Conservation (phyloP, 2,797 vertebrate genomes). For the Antennarius maculatus region DNA sequence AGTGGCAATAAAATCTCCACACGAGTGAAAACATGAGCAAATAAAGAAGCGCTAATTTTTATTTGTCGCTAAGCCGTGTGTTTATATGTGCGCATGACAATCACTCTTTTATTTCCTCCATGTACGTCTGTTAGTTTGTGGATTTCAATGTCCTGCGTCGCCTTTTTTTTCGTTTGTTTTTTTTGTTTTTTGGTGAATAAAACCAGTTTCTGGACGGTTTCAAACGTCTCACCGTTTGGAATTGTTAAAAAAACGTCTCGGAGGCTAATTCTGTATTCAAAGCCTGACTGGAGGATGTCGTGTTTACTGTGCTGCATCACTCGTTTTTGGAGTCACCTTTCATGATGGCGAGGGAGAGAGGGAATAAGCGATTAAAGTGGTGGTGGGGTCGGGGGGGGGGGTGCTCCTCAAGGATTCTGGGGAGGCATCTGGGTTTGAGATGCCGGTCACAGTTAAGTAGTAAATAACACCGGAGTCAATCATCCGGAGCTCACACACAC, state of each 20-base stretch:
- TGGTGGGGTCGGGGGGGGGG: conserved; percentile 11
- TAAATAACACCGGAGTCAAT: conserved; percentile 77
- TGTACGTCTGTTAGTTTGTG: too few relatives aligned
- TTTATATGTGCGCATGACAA: too few relatives aligned
- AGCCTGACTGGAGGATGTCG: neutral
- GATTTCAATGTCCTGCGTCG: too few relatives aligned
- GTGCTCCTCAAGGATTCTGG: conserved; percentile 36
- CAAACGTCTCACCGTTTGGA: neutral
- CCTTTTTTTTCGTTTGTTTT: too few relatives aligned
- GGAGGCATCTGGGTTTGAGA: conserved; percentile 51
- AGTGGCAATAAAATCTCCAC: neutral
- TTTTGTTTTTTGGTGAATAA: too few relatives aligned
- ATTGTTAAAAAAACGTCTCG: neutral
- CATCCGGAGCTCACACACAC: conserved; percentile 49
- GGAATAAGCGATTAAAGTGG: conserved; percentile 23
- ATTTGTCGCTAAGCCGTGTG: too few relatives aligned
- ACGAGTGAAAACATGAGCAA: neutral
- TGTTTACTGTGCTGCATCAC: conserved; percentile 21
- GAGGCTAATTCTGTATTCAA: conserved; percentile 2
- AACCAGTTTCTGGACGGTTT: too few relatives aligned
- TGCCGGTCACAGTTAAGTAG: conserved; percentile 70
- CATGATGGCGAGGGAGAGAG: conserved; percentile 20
- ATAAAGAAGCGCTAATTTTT: too few relatives aligned
- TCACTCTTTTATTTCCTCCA: too few relatives aligned
- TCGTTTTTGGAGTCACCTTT: conserved; percentile 65